Percentiles rank a stretch among this genome's conserved stretches.
Conservation (phyloP, 2,797 vertebrate genomes). For the Lepus oiostolus region DNA sequence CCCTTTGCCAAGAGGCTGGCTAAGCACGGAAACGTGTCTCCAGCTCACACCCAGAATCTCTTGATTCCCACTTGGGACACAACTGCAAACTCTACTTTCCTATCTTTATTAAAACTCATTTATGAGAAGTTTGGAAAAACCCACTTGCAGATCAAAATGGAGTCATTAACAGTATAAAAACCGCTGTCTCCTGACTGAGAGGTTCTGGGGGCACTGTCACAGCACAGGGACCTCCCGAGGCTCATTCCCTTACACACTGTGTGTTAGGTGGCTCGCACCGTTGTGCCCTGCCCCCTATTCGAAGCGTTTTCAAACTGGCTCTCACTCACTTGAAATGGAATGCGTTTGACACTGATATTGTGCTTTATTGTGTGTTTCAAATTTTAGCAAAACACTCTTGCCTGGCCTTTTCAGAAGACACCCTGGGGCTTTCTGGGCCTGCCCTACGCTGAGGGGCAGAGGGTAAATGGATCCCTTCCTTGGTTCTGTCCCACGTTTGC, state of each 20-base stretch:
- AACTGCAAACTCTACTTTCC: not conserved
- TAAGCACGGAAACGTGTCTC: not conserved
- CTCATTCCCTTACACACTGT: not conserved
- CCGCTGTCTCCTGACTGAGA: not conserved
- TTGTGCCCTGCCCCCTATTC: fast-evolving
- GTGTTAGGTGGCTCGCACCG: fast-evolving
- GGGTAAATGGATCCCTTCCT: not conserved
- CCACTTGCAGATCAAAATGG: not conserved
- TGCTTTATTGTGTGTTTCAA: not conserved
- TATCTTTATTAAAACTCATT: not conserved
- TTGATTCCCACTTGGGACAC: not conserved
- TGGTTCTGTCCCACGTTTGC: not conserved
- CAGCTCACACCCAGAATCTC: not conserved
- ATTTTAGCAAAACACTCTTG: not conserved
- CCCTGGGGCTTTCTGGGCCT: not conserved
- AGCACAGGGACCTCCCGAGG: not conserved
- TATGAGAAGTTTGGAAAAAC: not conserved
- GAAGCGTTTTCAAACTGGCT: not conserved
- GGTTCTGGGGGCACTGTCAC: not conserved
- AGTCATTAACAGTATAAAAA: not conserved
- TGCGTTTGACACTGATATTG: not conserved
- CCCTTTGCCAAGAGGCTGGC: not conserved
- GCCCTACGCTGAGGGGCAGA: fast-evolving
- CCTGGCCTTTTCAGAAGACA: not conserved
- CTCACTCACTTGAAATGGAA: not conserved